Percentiles rank a stretch among this genome's conserved stretches.
Evolutionary conservation across 2,888 invertebrate genomes (phyloP).

Genomic region (Ochropleura plecta): DNA sequence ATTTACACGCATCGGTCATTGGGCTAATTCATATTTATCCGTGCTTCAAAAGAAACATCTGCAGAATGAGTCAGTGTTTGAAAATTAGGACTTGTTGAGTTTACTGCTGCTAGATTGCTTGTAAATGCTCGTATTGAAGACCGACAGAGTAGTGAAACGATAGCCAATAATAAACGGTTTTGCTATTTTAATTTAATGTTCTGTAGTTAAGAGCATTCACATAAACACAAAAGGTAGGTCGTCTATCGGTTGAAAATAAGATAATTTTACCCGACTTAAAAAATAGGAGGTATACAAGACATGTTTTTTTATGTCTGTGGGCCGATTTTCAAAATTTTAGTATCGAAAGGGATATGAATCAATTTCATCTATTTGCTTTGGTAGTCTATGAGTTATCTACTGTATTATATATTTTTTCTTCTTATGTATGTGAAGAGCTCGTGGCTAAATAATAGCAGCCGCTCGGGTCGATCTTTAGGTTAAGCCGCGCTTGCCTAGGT

Average conservation of each 20-base stretch:
- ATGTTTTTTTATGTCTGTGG: too few relatives aligned
- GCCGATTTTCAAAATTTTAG: too few relatives aligned
- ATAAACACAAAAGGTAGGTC: constrained; percentile 9
- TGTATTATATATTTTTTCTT: too few relatives aligned
- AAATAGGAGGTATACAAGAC: too few relatives aligned
- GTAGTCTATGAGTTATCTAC: too few relatives aligned
- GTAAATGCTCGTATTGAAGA: constrained; percentile 53
- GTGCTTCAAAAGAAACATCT: constrained; percentile 22
- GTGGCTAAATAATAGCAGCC: too few relatives aligned
- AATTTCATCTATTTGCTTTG: too few relatives aligned
- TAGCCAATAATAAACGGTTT: not conserved
- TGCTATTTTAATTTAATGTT: constrained; percentile 19
- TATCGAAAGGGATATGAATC: too few relatives aligned
- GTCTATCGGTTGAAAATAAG: not conserved
- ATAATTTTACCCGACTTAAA: not conserved
- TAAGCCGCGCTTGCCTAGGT: too few relatives aligned
- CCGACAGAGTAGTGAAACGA: constrained; percentile 26
- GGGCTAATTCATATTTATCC: constrained; percentile 1
- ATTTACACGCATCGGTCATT: not conserved
- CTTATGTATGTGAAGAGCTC: too few relatives aligned
- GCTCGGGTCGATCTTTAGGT: too few relatives aligned
- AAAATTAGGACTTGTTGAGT: constrained; percentile 50
- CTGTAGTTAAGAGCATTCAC: not conserved
- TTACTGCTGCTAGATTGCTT: constrained; percentile 50
- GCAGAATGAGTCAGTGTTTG: constrained; percentile 33